Evolutionary conservation across 1,140 invertebrate species (phyloP), one percentile per base, ranked within the genome.

Genomic region (Conus ventricosus): DNA sequence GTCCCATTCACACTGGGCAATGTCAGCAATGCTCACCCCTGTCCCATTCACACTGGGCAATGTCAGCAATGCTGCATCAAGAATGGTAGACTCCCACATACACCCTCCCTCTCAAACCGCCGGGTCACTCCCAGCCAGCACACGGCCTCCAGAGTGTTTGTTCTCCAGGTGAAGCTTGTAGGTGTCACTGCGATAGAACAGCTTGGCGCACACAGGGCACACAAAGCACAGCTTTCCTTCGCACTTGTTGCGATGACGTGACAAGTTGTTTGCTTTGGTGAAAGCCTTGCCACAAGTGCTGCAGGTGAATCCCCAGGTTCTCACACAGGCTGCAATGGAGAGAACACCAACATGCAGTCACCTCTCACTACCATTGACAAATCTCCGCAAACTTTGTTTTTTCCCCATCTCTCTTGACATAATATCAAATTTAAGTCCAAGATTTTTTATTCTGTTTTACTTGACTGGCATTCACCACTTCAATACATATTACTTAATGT

Each of bases 211-310:
- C 10, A 81, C 5, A 15, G 80, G 80, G 51, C 80, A 81, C 11
- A 23, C 39, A 23, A 81, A 54, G 80, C 39, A 78, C 25, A 51
- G 8, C 76, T 78, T 78, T 8, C 76, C 76, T 51, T 78, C 76
- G 23, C 76, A 78, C 76, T 78, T 27, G 76, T 78, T 78, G 76
- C 76, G 76, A 78, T 78, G 76, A 25, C 76, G 76, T 7, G 76
- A 27, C 53, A 85, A 39, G 57, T 85, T 57, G 63, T 51, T 53
- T 39, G 60, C 53, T 39, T 71, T 85, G 20, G n/a, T 85, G 25
- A 67, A 67, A 63, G 27, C 0, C 57, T 85, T 63, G 23, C 84
- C 84, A 25, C 63, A 67, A 25, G 25, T 39, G n/a, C 39, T 10
- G 15, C 84, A 71, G n/a, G 63, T 71, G 20, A 67, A 67, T n/a